Base-by-base conservation (phyloP, 2,888 invertebrate genomes). In the Calliphora vomitoria region DNA sequence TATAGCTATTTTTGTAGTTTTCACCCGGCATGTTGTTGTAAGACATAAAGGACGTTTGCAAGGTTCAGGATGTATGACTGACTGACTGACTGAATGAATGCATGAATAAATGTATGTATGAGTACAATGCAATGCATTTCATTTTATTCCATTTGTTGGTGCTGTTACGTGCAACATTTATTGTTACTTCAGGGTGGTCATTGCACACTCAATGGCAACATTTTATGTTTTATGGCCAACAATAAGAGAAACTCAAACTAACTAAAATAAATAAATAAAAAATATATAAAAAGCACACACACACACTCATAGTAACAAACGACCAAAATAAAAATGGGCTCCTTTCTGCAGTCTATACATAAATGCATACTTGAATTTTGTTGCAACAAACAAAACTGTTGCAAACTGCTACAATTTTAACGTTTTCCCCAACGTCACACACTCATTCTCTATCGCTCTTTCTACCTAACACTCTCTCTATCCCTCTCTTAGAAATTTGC, bases 81-180 rank as follows among this genome's bases (percentile, higher is more conserved):
- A 78, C 62, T n/a, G 18, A 71, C 11, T 68, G 38, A 38, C 11
- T 66, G 44, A 84, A 68, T 69, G 58, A 38, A 60, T 41, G 38
- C 47, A 15, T 41, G 69, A 62, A 47, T 58, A 25, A 66, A 75
- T 74, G 68, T 20, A 41, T 53, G 62, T 71, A 15, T 20, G 72
- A 60, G 41, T 80, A 62, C 66, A 88, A 38, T 84, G 38, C 71
- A 88, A 88, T 87, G 53, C 72, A 86, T 88, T 90, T 89, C 76
- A 89, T 85, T 88, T 88, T 84, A 79, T 87, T 81, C 72, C 79
- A 82, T 74, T 64, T 85, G 74, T 82, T 85, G 79, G 64, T 81
- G 76, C 85, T 83, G 68, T 76, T 90, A 88, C 82, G 88, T 89
- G 88, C 86, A 88, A 89, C 86, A 89, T 89, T 89, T 87, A 85